phyloP scores from a whole-genome alignment of 1,140 invertebrate genomes.

The Chrysomallon squamiferum region DNA sequence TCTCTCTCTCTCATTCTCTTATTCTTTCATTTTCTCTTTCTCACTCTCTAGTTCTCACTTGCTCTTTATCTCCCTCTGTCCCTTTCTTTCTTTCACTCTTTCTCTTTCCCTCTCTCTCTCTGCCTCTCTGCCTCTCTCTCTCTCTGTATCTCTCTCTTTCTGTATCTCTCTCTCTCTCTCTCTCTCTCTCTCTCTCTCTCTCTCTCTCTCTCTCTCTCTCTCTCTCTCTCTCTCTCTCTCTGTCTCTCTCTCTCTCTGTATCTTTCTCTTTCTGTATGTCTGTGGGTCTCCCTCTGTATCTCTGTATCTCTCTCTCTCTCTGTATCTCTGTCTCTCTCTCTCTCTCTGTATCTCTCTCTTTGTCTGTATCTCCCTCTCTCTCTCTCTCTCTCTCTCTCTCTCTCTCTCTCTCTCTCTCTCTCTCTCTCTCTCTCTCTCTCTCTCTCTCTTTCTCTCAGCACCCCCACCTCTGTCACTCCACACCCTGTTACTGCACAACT shows the following conservation, averaged over 20 bases:
- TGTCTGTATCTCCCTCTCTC: not conserved
- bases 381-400: constrained; percentile 14
- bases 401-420: constrained; percentile 7
- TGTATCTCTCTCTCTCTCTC: not conserved
- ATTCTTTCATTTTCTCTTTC: not conserved
- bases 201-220: constrained; percentile 10
- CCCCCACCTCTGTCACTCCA: not conserved
- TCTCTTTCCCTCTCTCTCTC: constrained; percentile 2
- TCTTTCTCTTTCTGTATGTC: constrained; percentile 7
- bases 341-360: constrained; percentile 6
- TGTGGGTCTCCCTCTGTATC: not conserved
- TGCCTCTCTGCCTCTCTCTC: not conserved
- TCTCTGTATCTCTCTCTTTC: not conserved
- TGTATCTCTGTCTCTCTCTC: constrained; percentile 7
- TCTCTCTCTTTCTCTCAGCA: not conserved
- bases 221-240: constrained; percentile 5
- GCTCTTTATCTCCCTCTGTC: not conserved
- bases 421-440: not conserved
- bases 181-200: constrained; percentile 1
- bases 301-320: not conserved
- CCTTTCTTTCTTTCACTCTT: not conserved
- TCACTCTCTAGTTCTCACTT: not conserved
- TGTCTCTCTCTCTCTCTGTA: constrained; percentile 9
- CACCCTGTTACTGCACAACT: too few species aligned
- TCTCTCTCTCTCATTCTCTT: not conserved